Percentiles rank a stretch among this genome's conserved stretches.
Evolutionary conservation across 2,888 invertebrate species (phyloP).

Genomic region (Gasteruption jaculator): DNA sequence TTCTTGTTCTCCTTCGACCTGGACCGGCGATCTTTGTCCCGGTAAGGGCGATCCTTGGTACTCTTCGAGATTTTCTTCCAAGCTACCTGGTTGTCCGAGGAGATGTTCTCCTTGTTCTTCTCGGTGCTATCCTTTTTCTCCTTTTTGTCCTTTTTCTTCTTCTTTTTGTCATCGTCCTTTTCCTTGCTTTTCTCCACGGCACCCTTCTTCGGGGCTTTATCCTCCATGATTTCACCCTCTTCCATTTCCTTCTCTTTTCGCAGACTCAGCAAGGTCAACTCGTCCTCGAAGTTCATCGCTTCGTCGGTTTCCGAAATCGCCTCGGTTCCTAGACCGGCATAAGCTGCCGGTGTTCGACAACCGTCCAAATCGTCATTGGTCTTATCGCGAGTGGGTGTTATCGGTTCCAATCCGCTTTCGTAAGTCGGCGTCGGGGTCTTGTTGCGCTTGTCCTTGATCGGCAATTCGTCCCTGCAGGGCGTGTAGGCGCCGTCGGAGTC

Average conservation of each 20-base stretch:
- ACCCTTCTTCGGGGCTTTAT: conserved; percentile 36
- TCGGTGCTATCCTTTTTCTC: conserved; percentile 51
- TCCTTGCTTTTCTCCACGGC: conserved; percentile 43
- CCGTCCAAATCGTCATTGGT: conserved; percentile 42
- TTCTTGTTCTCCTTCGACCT: conserved; percentile 48
- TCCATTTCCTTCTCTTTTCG: conserved; percentile 50
- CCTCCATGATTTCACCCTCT: conserved; percentile 44
- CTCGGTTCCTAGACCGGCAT: conserved; percentile 51
- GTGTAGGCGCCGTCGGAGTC: conserved; percentile 48
- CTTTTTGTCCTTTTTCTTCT: conserved; percentile 57
- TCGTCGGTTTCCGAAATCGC: conserved; percentile 52
- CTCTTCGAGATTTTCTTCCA: conserved; percentile 80
- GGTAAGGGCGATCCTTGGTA: conserved; percentile 73
- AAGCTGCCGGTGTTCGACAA: conserved; percentile 48
- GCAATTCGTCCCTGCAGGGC: conserved; percentile 46
- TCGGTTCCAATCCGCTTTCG: conserved; percentile 45
- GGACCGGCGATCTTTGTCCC: conserved; percentile 57
- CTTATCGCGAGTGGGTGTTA: conserved; percentile 43
- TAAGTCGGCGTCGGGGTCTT: conserved; percentile 17
- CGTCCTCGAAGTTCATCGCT: conserved; percentile 49
- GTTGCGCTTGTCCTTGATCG: conserved; percentile 28
- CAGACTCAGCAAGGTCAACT: conserved; percentile 39
- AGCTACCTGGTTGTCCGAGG: conserved; percentile 52
- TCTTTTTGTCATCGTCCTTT: conserved; percentile 49
- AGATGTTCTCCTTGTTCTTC: conserved; percentile 55